Percentiles rank a stretch among this genome's conserved stretches.
phyloP scores from a whole-genome alignment of 2,113 vertebrate genomes.

The Arothron firmamentum region DNA sequence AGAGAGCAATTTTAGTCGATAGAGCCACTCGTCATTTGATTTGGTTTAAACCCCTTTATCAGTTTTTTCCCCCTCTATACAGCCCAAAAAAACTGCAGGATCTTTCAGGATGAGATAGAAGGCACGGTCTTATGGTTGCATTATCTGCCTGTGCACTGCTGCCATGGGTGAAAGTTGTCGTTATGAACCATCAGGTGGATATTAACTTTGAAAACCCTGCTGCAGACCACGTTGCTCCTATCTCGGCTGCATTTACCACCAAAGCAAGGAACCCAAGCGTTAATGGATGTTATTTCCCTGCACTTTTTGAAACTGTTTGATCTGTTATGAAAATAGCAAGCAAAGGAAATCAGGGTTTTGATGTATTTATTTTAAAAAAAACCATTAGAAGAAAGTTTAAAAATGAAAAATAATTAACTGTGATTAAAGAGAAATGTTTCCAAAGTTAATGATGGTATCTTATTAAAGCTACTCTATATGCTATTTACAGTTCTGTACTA shows the following conservation, averaged over 20 bases:
- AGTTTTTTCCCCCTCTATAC: conserved; percentile 17
- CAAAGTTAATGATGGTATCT: no score
- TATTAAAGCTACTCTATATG: no score
- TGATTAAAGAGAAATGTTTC: no score
- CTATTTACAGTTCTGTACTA: no score
- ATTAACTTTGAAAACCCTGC: conserved; percentile 16
- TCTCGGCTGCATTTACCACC: conserved; percentile 7
- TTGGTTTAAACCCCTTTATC: conserved; percentile 4
- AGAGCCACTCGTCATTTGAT: background rate
- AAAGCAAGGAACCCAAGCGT: background rate
- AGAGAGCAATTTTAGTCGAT: background rate
- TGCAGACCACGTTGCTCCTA: background rate
- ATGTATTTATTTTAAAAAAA: no score
- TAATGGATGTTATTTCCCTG: conserved; percentile 8
- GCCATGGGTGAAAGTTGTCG: background rate
- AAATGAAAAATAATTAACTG: no score
- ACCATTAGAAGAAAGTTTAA: no score
- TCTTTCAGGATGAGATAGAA: conserved; percentile 8
- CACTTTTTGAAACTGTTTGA: no score
- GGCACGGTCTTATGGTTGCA: background rate
- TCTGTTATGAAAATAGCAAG: no score
- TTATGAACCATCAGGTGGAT: conserved; percentile 24
- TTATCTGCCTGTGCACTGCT: conserved; percentile 17
- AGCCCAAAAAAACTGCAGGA: background rate
- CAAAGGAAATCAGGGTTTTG: no score